Base-by-base conservation (phyloP, 2,888 invertebrate species). In the Limnephilus auricula region DNA sequence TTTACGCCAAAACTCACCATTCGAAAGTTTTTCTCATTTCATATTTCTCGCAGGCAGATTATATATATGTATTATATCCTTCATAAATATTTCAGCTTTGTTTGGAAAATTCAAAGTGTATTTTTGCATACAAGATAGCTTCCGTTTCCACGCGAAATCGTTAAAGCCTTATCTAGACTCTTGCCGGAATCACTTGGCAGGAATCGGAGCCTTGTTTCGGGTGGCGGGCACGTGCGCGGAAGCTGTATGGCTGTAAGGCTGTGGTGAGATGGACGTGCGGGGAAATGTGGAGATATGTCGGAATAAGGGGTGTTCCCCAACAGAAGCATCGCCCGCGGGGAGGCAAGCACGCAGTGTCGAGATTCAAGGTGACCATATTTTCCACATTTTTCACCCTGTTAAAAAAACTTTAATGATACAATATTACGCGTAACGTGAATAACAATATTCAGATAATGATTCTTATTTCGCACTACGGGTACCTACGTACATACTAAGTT, bases 321-420 rank as follows among this genome's bases (percentile, higher is more conserved):
- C 90, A 65, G 90, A 83, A 90, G 90, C 90, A 13, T 50, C 18
- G 83, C 90, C 65, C 65, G n/a, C 65, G 90, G 90, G 83, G 50
- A 31, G 37, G 79, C 80, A 12, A n/a, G 65, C 45, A 50, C 86
- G n/a, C 50, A 45, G 25, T 80, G 34, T 78, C 88, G 78, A 18
- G 80, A 18, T 83, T n/a, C 83, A n/a, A 30, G 82, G 83, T 65
- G 90, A 83, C 90, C 90, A 65, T 32, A 31, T 50, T 65, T 86
- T 86, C 90, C 90, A 65, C 50, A 31, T 50, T 65, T 86, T 86
- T 50, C 13, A 86, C 3, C 6, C 25, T 65, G 50, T 65, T 18
- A 65, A 65, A 50, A 50, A 18, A 18, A 65, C 4, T 18, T 18
- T 50, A 18, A 65, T 65, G 4, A 65, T 25, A 45, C 0, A 13